These are phyloP conservation scores for Heliothis virescens DNA, from an alignment of 1,140 invertebrate genomes.

Conservation along the genomic window DNA sequence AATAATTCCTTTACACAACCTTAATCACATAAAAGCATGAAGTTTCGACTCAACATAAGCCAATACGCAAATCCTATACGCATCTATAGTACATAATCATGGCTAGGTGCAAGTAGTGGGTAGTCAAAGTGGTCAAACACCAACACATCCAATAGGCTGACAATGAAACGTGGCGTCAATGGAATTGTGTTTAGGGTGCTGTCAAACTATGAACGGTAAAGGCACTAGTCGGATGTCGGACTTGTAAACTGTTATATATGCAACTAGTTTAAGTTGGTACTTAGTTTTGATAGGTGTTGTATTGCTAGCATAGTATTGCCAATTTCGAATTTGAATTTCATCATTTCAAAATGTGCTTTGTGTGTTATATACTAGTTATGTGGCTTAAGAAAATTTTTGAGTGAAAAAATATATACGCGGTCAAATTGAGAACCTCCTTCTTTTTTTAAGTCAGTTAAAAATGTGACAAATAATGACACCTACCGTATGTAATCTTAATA, in stretches of 20 bases:
- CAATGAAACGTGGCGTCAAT: not conserved
- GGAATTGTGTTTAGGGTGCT: constrained; percentile 4
- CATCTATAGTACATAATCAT: not conserved
- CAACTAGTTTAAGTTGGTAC: not conserved
- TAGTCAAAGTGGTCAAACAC: not conserved
- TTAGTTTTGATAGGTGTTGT: not conserved
- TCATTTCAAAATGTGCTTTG: too few species aligned
- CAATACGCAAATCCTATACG: not conserved
- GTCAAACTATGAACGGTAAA: constrained; percentile 16
- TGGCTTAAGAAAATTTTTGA: too few species aligned
- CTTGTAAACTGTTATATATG: not conserved
- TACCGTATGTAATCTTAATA: too few species aligned
- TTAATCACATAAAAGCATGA: too few species aligned
- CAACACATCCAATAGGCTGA: not conserved
- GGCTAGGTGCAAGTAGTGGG: not conserved
- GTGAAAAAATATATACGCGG: too few species aligned
- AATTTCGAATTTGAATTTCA: too few species aligned
- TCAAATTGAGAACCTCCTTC: too few species aligned
- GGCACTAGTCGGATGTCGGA: constrained; percentile 2
- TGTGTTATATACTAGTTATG: too few species aligned
- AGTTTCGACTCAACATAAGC: not conserved
- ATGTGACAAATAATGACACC: too few species aligned
- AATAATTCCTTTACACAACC: too few species aligned
- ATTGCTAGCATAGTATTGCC: too few species aligned
- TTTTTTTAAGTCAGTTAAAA: too few species aligned